Conservation (phyloP, 1,140 invertebrate genomes). For the Akabosia matsudoensis region DNA sequence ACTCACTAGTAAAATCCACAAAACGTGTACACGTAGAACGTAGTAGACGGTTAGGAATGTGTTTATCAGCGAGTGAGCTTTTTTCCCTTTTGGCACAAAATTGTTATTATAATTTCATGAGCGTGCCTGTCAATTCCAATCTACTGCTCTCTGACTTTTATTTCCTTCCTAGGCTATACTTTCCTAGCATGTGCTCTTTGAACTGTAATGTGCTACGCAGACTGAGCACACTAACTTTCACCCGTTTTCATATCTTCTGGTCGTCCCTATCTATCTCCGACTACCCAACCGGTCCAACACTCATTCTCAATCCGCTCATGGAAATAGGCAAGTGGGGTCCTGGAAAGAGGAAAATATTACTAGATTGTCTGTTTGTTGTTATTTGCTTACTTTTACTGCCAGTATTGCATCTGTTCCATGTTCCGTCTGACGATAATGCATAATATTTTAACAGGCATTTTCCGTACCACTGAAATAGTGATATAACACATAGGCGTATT, state of each 20-base stretch:
- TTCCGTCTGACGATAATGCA: background rate
- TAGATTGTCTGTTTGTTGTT: background rate
- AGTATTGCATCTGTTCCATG: too few relatives aligned
- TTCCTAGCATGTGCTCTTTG: too few relatives aligned
- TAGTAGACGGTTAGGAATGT: too few relatives aligned
- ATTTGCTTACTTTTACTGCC: background rate
- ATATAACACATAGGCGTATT: background rate
- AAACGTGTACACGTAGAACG: background rate
- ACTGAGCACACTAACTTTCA: too few relatives aligned
- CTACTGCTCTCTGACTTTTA: background rate
- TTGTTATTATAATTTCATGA: background rate
- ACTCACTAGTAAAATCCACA: background rate
- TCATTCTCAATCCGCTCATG: too few relatives aligned
- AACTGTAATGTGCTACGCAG: too few relatives aligned
- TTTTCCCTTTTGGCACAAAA: background rate
- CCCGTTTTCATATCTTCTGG: too few relatives aligned
- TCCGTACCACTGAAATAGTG: too few relatives aligned
- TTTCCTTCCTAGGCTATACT: background rate
- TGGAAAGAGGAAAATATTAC: background rate
- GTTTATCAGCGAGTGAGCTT: background rate
- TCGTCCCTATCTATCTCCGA: background rate
- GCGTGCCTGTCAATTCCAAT: background rate
- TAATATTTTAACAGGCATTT: too few relatives aligned
- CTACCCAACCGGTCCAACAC: too few relatives aligned
- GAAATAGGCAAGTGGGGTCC: background rate